Percentiles rank a stretch among this genome's conserved stretches.
Conservation (phyloP, 1,140 invertebrate species). For the Lasioglossum baleicum region DNA sequence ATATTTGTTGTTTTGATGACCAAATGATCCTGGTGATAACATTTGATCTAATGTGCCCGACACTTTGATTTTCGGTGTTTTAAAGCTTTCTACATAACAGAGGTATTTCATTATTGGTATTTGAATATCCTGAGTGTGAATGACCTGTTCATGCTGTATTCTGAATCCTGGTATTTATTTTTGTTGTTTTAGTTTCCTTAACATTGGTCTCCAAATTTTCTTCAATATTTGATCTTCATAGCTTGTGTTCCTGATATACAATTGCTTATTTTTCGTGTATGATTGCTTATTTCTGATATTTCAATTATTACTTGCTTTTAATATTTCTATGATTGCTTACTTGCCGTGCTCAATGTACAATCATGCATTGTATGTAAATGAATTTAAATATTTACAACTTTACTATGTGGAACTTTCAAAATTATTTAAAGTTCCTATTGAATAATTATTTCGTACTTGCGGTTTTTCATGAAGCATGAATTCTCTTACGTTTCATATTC, state of each 20-base stretch:
- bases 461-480: not conserved
- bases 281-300: not conserved
- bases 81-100: not conserved
- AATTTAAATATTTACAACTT: constrained; percentile 16
- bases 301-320: not conserved
- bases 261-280: not conserved
- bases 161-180: not conserved
- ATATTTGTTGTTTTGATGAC: not conserved
- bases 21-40: not conserved
- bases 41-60: not conserved
- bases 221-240: not conserved
- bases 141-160: not conserved
- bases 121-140: not conserved
- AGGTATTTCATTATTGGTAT: not conserved
- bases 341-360: not conserved
- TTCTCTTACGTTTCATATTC: not conserved
- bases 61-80: not conserved
- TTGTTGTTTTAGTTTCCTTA: not conserved
- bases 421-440: not conserved
- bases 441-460: not conserved
- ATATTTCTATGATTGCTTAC: not conserved
- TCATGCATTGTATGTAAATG: not conserved
- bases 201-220: not conserved
- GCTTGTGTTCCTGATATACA: not conserved
- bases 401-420: constrained; percentile 1